Evolutionary conservation across 2,888 invertebrate genomes (phyloP).

Genomic region (Leptopilina syphax): DNA sequence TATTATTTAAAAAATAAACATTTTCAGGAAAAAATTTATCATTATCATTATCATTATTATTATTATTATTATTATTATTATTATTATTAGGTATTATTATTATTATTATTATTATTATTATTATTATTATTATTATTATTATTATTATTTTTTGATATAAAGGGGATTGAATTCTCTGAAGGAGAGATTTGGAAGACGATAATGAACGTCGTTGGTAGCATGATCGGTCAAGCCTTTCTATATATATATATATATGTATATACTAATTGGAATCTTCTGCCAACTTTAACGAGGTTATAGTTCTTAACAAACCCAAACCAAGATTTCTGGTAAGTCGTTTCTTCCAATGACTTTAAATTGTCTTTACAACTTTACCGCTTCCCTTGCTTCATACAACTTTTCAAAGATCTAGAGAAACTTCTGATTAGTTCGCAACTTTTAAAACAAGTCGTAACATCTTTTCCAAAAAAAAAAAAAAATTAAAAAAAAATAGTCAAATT

Average conservation of each 20-base stretch:
- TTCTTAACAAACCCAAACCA: slow-evolving; percentile 24
- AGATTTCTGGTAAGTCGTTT: slow-evolving; percentile 36
- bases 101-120: too few relatives aligned
- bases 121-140: too few relatives aligned
- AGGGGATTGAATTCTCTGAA: background rate
- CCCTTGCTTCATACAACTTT: slow-evolving; percentile 14
- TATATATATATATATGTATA: background rate
- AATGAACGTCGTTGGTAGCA: background rate
- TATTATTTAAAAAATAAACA: too few relatives aligned
- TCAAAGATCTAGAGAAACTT: slow-evolving; percentile 25
- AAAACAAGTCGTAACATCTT: slow-evolving; percentile 17
- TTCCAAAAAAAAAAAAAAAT: background rate
- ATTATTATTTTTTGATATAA: too few relatives aligned
- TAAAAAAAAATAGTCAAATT: background rate
- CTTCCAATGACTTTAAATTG: slow-evolving; percentile 36
- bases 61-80: too few relatives aligned
- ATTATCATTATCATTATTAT: too few relatives aligned
- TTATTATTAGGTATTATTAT: too few relatives aligned
- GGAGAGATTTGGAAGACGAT: slow-evolving; percentile 14
- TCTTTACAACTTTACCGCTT: slow-evolving; percentile 26
- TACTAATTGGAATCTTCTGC: slow-evolving; percentile 34
- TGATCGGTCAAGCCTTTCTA: slow-evolving; percentile 26
- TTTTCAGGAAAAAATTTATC: too few relatives aligned
- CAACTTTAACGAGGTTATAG: slow-evolving; percentile 30
- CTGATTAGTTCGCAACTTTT: slow-evolving; percentile 37